These are phyloP conservation scores for Eubasilissa splendida DNA, from an alignment of 2,888 invertebrate species.

Conservation along the genomic window DNA sequence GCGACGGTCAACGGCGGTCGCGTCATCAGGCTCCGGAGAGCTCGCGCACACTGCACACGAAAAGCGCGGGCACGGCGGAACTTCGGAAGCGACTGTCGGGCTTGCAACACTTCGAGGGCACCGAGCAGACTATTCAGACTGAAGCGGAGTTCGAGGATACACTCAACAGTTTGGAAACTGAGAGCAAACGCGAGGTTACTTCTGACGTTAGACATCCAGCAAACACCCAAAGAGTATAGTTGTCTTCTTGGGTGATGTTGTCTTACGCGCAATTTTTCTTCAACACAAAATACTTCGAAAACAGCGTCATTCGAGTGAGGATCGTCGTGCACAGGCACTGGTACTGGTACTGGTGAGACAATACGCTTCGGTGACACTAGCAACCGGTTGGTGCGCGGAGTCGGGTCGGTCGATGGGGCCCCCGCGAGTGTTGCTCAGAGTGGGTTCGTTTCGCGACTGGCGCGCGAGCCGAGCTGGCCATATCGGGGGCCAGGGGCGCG, in stretches of 20 bases:
- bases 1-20: neutral
- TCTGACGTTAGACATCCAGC: neutral
- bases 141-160: neutral
- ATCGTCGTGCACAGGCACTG: slow-evolving; percentile 8
- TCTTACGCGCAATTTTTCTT: neutral
- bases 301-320: neutral
- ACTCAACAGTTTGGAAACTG: neutral
- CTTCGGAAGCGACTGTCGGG: slow-evolving; percentile 19
- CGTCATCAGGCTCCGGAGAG: slow-evolving; percentile 27
- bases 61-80: slow-evolving; percentile 40
- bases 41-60: slow-evolving; percentile 33
- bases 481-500: slow-evolving; percentile 32
- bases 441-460: slow-evolving; percentile 58
- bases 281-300: neutral
- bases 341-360: slow-evolving; percentile 5
- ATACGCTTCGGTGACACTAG: slow-evolving; percentile 8
- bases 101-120: slow-evolving; percentile 33
- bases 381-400: slow-evolving; percentile 17
- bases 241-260: neutral
- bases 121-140: slow-evolving; percentile 5
- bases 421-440: slow-evolving; percentile 46
- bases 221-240: neutral
- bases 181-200: neutral
- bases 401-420: slow-evolving; percentile 21
- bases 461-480: slow-evolving; percentile 36